Conservation (phyloP, 2,113 vertebrate species). For the Mystacornis crossleyi region DNA sequence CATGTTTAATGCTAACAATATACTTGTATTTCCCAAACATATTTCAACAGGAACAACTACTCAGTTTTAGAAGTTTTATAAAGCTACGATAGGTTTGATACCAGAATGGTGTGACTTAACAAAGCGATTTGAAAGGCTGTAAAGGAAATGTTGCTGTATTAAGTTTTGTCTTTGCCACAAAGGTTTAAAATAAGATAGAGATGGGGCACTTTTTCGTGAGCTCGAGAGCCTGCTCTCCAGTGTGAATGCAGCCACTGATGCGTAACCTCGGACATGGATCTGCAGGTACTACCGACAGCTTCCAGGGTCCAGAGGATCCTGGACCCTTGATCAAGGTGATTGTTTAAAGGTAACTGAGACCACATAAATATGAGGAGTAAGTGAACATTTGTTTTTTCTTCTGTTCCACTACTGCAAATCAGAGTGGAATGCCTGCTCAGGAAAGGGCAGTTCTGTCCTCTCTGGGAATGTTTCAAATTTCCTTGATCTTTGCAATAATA, state of each 20-base stretch:
- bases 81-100: neutral
- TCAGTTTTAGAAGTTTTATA: neutral
- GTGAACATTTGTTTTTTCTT: neutral
- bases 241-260: neutral
- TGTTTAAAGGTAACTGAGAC: neutral
- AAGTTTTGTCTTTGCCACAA: neutral
- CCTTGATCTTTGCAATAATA: neutral
- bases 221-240: rapidly evolving
- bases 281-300: neutral
- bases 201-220: neutral
- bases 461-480: neutral
- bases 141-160: neutral
- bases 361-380: neutral
- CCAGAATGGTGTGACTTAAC: neutral
- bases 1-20: neutral
- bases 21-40: neutral
- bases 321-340: neutral
- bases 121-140: neutral
- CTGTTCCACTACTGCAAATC: neutral
- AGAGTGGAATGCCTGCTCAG: neutral
- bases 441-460: neutral
- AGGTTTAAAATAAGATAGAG: neutral
- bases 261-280: neutral
- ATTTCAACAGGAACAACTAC: neutral
- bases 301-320: neutral